phyloP scores from a whole-genome alignment of 1,140 invertebrate genomes.

The Heliconius congener region DNA sequence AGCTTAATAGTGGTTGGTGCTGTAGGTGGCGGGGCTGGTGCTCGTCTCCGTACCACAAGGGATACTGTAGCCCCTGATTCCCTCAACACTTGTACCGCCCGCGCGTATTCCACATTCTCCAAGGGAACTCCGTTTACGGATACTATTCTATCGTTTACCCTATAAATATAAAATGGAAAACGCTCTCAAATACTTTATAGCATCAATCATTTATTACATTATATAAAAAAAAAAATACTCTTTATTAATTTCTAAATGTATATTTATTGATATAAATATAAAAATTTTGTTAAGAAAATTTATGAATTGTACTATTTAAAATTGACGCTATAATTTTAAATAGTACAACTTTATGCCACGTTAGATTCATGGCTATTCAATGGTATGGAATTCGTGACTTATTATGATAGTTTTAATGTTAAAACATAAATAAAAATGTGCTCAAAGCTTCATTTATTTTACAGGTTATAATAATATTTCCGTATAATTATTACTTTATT shows the following conservation, averaged over 20 bases:
- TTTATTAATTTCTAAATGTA: not conserved
- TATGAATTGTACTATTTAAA: not conserved
- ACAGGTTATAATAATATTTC: too few species aligned
- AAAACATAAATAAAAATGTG: not conserved
- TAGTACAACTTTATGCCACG: not conserved
- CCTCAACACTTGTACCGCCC: conserved; percentile 93
- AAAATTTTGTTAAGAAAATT: not conserved
- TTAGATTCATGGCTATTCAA: not conserved
- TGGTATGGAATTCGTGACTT: not conserved
- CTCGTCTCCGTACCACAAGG: conserved; percentile 91
- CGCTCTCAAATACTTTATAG: not conserved
- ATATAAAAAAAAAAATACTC: not conserved
- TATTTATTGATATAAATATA: not conserved
- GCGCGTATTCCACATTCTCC: conserved; percentile 98
- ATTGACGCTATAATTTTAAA: not conserved
- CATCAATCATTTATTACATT: not conserved
- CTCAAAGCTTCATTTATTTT: not conserved
- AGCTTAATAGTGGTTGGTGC: conserved; percentile 88
- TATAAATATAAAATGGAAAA: conserved; percentile 69
- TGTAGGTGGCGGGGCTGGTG: conserved; percentile 82
- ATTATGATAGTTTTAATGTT: not conserved
- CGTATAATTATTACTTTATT: too few species aligned
- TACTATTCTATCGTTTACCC: conserved; percentile 98
- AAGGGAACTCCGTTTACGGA: conserved; percentile 97
- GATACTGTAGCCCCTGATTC: conserved; percentile 95